Evolutionary conservation across 2,888 invertebrate genomes (phyloP).

Genomic region (Dynastes hyllus): DNA sequence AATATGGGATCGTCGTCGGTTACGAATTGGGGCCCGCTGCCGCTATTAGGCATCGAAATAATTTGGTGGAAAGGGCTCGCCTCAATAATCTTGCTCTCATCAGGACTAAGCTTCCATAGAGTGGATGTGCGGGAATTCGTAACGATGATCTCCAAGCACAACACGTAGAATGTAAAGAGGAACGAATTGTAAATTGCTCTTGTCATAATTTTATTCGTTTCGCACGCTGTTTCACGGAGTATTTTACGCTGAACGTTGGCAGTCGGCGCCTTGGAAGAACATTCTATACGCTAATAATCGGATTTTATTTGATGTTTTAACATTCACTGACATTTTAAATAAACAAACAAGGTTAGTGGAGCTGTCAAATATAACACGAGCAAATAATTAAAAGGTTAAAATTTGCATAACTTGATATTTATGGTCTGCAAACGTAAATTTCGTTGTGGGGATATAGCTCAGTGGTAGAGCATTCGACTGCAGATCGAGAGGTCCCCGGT

Average conservation of each 20-base stretch:
- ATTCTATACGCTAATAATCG: constrained; percentile 28
- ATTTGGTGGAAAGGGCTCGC: constrained; percentile 76
- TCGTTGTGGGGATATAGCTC: constrained; percentile 62
- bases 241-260: constrained; percentile 24
- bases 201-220: constrained; percentile 69
- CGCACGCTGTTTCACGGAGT: neutral
- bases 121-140: constrained; percentile 89
- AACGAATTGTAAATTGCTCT: constrained; percentile 72
- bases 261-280: constrained; percentile 19
- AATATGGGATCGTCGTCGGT: constrained; percentile 81
- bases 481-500: constrained; percentile 85
- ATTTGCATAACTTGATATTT: neutral
- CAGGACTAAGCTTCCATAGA: constrained; percentile 86
- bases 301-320: constrained; percentile 36
- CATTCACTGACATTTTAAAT: constrained; percentile 51
- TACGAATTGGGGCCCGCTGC: constrained; percentile 62
- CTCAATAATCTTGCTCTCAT: constrained; percentile 84
- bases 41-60: constrained; percentile 63
- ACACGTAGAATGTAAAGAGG: constrained; percentile 76
- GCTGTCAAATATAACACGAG: constrained; percentile 30
- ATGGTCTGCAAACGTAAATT: neutral
- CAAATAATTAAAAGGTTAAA: constrained; percentile 7
- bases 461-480: constrained; percentile 74
- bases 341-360: constrained; percentile 51
- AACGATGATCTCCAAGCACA: constrained; percentile 81